Percentiles rank a stretch among this genome's conserved stretches.
Evolutionary conservation across 2,113 vertebrate species (phyloP).

Genomic region (Serinus canaria): DNA sequence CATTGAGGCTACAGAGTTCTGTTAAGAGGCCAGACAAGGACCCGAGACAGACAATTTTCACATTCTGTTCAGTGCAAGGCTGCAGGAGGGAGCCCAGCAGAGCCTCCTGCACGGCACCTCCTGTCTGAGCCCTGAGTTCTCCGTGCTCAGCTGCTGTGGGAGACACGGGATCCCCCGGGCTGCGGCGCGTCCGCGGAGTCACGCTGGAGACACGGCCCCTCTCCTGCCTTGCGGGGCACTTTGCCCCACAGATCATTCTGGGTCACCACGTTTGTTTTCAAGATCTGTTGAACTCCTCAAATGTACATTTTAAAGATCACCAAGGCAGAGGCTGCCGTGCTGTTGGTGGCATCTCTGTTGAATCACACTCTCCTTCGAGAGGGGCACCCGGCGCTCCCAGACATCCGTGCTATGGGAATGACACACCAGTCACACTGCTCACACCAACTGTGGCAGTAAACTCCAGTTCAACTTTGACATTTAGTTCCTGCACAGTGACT

Average conservation of each 20-base stretch:
- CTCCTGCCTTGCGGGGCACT: background rate
- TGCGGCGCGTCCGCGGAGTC: background rate
- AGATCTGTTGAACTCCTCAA: background rate
- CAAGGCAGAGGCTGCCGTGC: background rate
- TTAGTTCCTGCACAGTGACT: conserved; percentile 67
- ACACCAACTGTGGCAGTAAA: conserved; percentile 52
- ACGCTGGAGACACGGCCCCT: rapidly evolving
- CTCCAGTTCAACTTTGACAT: conserved; percentile 75
- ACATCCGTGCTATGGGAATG: conserved; percentile 28
- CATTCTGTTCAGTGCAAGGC: background rate
- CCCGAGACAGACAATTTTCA: background rate
- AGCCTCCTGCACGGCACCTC: background rate
- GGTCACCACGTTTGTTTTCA: conserved; percentile 9
- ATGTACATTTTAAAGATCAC: background rate
- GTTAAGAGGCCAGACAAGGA: background rate
- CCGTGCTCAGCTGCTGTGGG: background rate
- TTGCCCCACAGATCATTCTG: background rate
- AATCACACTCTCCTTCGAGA: background rate
- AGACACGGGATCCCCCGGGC: background rate
- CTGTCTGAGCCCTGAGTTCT: background rate
- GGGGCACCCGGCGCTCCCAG: background rate
- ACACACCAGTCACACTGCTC: conserved; percentile 32
- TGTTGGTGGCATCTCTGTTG: background rate
- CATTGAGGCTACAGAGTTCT: background rate
- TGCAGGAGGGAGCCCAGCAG: background rate